Percentiles rank a stretch among this genome's conserved stretches.
Conservation (phyloP, 2,113 vertebrate species). For the Lophius piscatorius region DNA sequence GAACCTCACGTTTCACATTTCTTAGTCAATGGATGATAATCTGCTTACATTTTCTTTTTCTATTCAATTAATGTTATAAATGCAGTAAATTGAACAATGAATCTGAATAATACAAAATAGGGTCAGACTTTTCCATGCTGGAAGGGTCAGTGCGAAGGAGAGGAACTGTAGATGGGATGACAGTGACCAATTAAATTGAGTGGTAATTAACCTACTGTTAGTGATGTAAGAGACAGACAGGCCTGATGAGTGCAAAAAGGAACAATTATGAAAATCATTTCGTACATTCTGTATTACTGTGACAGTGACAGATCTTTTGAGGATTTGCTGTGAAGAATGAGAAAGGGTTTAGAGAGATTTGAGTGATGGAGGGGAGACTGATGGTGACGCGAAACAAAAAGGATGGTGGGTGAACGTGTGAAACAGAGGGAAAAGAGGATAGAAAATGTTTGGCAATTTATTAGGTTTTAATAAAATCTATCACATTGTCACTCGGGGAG, state of each 20-base stretch:
- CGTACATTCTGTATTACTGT: background rate
- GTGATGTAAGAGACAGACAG: slow-evolving; percentile 1
- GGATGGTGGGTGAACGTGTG: slow-evolving; percentile 64
- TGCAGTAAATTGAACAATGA: too few species aligned
- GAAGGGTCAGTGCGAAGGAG: background rate
- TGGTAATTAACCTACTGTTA: slow-evolving; percentile 3
- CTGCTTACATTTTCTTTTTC: too few species aligned
- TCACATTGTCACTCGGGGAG: slow-evolving; percentile 34
- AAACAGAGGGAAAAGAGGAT: slow-evolving; percentile 49
- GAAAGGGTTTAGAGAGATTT: slow-evolving; percentile 28
- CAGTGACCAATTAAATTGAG: slow-evolving; percentile 5
- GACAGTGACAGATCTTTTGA: slow-evolving; percentile 9
- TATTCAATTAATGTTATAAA: too few species aligned
- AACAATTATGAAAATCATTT: background rate
- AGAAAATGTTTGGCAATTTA: slow-evolving; percentile 24
- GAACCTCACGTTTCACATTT: too few species aligned
- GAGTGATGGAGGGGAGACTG: slow-evolving; percentile 27
- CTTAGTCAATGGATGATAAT: too few species aligned
- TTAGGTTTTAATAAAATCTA: slow-evolving; percentile 42
- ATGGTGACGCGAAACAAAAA: slow-evolving; percentile 12
- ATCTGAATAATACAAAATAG: too few species aligned
- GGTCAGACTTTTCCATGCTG: background rate
- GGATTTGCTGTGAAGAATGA: slow-evolving; percentile 8
- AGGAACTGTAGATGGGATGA: background rate
- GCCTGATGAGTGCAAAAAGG: background rate